A percentile compares a stretch with the other conserved stretches of the same genome.
These are phyloP conservation scores for Thripadectes ignobilis DNA, from an alignment of 2,797 vertebrate species.

Conservation along the genomic window DNA sequence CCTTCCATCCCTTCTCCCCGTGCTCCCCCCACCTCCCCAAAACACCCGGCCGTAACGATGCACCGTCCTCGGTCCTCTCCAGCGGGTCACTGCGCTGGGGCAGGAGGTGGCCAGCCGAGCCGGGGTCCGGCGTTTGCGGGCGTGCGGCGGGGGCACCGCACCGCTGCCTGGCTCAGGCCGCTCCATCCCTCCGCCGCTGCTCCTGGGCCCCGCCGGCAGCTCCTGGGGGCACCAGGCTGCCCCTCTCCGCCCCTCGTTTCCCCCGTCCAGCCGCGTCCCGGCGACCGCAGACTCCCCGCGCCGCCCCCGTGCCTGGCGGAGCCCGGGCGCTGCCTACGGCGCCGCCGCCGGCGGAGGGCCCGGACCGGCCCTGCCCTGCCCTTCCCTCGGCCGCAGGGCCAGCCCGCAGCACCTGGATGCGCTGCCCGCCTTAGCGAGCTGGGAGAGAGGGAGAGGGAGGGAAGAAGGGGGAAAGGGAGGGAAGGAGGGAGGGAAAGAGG, in stretches of 20 bases:
- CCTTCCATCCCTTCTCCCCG: not conserved
- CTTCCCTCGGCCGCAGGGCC: not conserved
- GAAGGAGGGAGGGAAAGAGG: not conserved
- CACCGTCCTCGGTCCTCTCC: not conserved
- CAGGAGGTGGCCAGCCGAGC: not conserved
- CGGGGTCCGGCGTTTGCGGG: not conserved
- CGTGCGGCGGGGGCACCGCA: not conserved
- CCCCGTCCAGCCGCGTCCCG: not conserved
- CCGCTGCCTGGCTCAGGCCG: not conserved
- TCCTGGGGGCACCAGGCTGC: not conserved
- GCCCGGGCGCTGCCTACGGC: not conserved
- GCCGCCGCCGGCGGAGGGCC: not conserved
- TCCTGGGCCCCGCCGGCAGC: not conserved
- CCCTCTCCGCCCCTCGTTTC: not conserved
- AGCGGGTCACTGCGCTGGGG: not conserved
- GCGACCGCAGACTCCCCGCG: not conserved
- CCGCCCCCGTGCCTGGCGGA: rapidly evolving
- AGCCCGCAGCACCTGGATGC: not conserved
- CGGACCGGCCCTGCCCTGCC: not conserved
- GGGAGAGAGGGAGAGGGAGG: not conserved
- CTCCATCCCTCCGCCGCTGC: not conserved
- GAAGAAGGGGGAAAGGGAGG: not conserved
- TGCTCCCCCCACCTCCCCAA: not conserved
- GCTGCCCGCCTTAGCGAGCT: not conserved
- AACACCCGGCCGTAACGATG: not conserved